Evolutionary conservation across 2,113 vertebrate genomes (phyloP).

Genomic region (Notarius quadriscutis): DNA sequence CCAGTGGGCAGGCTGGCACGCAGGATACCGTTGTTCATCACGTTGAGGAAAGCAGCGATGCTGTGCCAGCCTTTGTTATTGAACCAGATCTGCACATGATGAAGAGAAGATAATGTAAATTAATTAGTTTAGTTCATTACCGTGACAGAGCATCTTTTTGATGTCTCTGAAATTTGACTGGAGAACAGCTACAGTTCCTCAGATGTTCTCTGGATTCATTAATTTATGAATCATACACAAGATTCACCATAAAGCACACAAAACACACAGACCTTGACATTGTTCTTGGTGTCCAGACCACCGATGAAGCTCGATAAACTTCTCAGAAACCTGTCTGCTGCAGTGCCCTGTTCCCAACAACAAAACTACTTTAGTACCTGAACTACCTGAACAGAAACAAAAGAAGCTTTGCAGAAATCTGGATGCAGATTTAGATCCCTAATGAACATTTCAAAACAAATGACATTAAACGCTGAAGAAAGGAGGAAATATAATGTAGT

Average conservation of each 20-base stretch:
- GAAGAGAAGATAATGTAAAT: neutral
- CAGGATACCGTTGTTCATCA: conserved; percentile 95
- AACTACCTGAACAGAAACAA: too few species aligned
- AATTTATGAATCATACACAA: neutral
- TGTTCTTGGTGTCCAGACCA: conserved; percentile 89
- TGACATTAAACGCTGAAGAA: neutral
- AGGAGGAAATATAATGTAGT: neutral
- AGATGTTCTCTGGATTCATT: neutral
- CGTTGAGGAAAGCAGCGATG: conserved; percentile 89
- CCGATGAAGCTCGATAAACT: conserved; percentile 86
- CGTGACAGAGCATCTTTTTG: neutral
- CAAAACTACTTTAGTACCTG: neutral
- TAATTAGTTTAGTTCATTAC: neutral
- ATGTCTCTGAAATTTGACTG: neutral
- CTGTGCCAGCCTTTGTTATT: conserved; percentile 99
- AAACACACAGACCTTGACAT: conserved; percentile 83
- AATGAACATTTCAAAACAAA: neutral
- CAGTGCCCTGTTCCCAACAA: conserved; percentile 75
- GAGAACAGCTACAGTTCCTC: neutral
- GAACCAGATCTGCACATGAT: conserved; percentile 88
- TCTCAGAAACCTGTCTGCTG: conserved; percentile 87
- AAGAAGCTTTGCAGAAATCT: neutral
- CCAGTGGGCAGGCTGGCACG: conserved; percentile 81
- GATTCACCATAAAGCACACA: too few species aligned
- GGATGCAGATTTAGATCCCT: neutral